Conservation (phyloP, 2,888 invertebrate species). For the Eilema sororculum region DNA sequence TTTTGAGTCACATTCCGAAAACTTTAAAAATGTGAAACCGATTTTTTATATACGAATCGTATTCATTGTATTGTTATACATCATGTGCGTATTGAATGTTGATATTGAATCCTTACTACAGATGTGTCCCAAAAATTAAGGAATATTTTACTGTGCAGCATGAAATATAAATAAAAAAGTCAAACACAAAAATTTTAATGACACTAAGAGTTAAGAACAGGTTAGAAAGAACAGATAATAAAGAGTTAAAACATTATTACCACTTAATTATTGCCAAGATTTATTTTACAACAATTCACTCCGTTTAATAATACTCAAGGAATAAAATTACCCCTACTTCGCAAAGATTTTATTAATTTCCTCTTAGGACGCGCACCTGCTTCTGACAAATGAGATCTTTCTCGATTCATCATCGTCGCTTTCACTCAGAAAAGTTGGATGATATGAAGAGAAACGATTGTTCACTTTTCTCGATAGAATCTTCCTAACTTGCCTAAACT, state of each 20-base stretch:
- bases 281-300: slow-evolving; percentile 6
- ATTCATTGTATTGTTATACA: too few species aligned
- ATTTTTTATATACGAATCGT: too few species aligned
- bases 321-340: slow-evolving; percentile 21
- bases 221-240: too few species aligned
- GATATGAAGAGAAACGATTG: slow-evolving; percentile 28
- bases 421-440: slow-evolving; percentile 1
- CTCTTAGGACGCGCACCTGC: slow-evolving; percentile 18
- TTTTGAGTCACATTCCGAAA: too few species aligned
- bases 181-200: too few species aligned
- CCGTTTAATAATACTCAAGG: slow-evolving; percentile 8
- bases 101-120: too few species aligned
- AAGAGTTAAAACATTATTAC: not conserved
- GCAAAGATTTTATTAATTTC: slow-evolving; percentile 20
- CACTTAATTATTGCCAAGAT: not conserved
- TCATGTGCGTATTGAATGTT: too few species aligned
- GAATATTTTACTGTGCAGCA: too few species aligned
- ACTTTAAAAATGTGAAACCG: too few species aligned
- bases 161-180: too few species aligned
- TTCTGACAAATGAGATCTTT: slow-evolving; percentile 37
- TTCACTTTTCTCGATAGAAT: slow-evolving; percentile 17
- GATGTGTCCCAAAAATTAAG: too few species aligned
- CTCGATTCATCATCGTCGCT: slow-evolving; percentile 37
- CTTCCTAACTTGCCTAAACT: slow-evolving; percentile 20
- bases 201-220: too few species aligned